Base-by-base conservation (phyloP, 1,140 invertebrate genomes). In the Drosophila auraria region DNA sequence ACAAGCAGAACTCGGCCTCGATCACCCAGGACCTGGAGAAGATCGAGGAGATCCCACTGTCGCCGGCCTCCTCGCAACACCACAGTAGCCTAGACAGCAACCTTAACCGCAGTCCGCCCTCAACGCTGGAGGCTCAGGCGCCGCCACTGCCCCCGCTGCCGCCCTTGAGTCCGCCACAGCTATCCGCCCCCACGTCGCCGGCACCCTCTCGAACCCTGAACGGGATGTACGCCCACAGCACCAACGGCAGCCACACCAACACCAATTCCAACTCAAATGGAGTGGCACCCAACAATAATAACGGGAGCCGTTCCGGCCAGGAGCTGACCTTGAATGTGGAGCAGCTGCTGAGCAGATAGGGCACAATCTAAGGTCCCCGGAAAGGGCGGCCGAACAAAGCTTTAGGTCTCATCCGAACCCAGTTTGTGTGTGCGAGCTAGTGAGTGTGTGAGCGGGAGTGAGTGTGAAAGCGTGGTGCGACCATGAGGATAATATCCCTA, bases 1-100 rank as follows among this genome's bases (percentile, higher is more conserved):
- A 94, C 87, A 96, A 96, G 78, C 96, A 96, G 83, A 96, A 96
- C 91, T 96, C 96, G 15, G 95, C 95, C 4, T 96, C 96, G 11
- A 95, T 95, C 25, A 95, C 95, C 4, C 94, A 95, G 68, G 96
- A 96, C 93, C 91, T 96, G 71, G 95, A 96, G 82, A 94, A 95
- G 79, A 96, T 96, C 77, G 95, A 96, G 89, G 96, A 96, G 82
- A 94, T 95, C 25, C 95, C 95, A 14, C 61, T 94, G 25, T 93
- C 92, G n/a, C 92, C 92, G 12, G 84, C 92, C 23, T 92, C 91
- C 23, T 91, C 86, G 40, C 87, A 92, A 42, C 89, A 93, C 56
- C 87, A 92, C 68, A 91, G 87, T 68, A 93, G 90, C 47, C 65
- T 93, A n/a, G 92, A 93, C 42, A 92, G 91, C 40, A 93, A 91